Evolutionary conservation across 2,113 vertebrate species (phyloP).

Genomic region (Hyla sarda): DNA sequence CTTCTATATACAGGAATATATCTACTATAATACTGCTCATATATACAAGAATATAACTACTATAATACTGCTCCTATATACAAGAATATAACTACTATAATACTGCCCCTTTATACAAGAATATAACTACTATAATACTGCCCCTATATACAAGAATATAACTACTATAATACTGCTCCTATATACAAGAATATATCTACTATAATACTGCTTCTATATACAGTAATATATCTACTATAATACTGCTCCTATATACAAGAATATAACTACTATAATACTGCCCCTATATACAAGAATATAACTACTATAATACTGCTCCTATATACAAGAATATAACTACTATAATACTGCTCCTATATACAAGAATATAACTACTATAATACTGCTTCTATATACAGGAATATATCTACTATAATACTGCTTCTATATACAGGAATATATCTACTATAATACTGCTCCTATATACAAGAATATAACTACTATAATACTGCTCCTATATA

Average conservation of each 20-base stretch:
- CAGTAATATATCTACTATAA: no score
- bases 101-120: not conserved
- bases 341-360: not conserved
- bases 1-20: no score
- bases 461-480: not conserved
- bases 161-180: not conserved
- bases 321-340: not conserved
- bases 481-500: not conserved
- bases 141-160: not conserved
- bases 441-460: not conserved
- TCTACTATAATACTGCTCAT: not conserved
- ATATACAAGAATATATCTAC: not conserved
- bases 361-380: conserved; percentile 6
- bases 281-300: not conserved
- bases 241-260: not conserved
- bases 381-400: not conserved
- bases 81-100: not conserved
- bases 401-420: not conserved
- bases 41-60: not conserved
- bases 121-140: not conserved
- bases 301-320: not conserved
- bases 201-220: not conserved
- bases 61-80: not conserved
- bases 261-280: not conserved
- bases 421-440: not conserved